Base-by-base conservation (phyloP, 2,113 vertebrate genomes). In the Okapia johnstoni region DNA sequence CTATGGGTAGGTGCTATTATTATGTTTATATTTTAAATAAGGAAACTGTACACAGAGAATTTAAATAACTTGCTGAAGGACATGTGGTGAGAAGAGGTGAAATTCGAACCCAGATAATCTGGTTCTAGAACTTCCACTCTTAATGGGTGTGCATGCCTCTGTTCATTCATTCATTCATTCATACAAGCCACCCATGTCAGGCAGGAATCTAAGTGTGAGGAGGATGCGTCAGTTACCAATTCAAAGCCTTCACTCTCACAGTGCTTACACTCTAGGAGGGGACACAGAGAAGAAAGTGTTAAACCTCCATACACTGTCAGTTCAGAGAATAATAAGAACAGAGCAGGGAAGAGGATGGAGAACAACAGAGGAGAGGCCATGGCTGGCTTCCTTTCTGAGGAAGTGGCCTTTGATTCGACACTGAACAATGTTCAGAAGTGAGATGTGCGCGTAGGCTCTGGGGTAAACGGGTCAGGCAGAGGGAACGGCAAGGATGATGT, bases 1-100 rank as follows among this genome's bases (percentile, higher is more conserved):
- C 40, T 66, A 15, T n/a, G 43, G 58, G 30, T 8, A 7, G 14
- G 4, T 57, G 6, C 63, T 43, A 17, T 89, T 63, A 52, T 40
- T 66, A 80, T 73, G 25, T 14, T 8, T 33, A 8, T 66, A 79
- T 85, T 83, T 92, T 81, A 92, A 52, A 57, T 85, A 46, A 93
- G 19, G 23, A 85, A 48, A 76, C 21, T 57, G 14, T 55, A 50
- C 28, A 21, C 26, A 89, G 23, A 83, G 48, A 66, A 73, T 30
- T 50, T 80, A 25, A 80, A 50, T 55, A 84, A 70, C 11, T 61
- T 94, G 19, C 43, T 30, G 50, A 79, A 70, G 46, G 76, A 63
- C 73, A 77, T 48, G 40, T 7, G 48, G 57, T 33, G 79, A n/a
- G 12, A 50, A 89, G 52, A 83, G 3, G 19, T 63, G 14, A n/a